Base-by-base conservation (phyloP, 2,888 invertebrate genomes). In the Leptinotarsa peninsularis region DNA sequence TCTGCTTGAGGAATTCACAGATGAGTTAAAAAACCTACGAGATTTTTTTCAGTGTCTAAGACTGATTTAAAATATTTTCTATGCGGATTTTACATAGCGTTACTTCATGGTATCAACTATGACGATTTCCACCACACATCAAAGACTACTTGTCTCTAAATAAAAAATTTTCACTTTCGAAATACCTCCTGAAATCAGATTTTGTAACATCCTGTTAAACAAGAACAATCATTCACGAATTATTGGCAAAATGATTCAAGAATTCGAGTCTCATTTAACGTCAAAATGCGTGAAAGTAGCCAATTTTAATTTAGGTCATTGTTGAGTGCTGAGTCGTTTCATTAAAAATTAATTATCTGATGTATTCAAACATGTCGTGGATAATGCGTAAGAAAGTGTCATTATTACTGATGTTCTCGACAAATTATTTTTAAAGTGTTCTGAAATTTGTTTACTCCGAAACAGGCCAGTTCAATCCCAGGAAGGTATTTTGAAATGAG, bases 181-280 rank as follows among this genome's bases (percentile, higher is more conserved):
- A 10, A 43, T 0, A 43, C 13, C 10, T 43, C 10, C 43, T 43
- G 10, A 3, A 43, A 43, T 43, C 43, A 43, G 43, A 43, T 13
- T 43, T 43, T 10, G 43, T 10, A 43, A 43, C 43, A 43, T 43
- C 10, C 43, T 43, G 43, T 43, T 0, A 13, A 43, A 43, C 43
- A 43, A 43, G 10, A 43, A 43, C 43, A 43, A 43, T 43, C 43
- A 7, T 43, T 43, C 52, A 52, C n/a, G 4, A 52, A 52, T 52
- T 52, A 17, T n/a, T 52, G 15, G n/a, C 52, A 17, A 17, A n/a
- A 17, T 52, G 52, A 5, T 13, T 52, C 79, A 77, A 78, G 78
- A 78, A 81, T 81, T 84, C 83, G 84, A 83, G 76, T 79, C n/a
- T 63, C 43, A 18, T 33, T 33, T 43, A 10, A n/a, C 17, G 17